These are phyloP conservation scores for Datnioides undecimradiatus DNA, from an alignment of 2,113 vertebrate genomes.

Conservation along the genomic window DNA sequence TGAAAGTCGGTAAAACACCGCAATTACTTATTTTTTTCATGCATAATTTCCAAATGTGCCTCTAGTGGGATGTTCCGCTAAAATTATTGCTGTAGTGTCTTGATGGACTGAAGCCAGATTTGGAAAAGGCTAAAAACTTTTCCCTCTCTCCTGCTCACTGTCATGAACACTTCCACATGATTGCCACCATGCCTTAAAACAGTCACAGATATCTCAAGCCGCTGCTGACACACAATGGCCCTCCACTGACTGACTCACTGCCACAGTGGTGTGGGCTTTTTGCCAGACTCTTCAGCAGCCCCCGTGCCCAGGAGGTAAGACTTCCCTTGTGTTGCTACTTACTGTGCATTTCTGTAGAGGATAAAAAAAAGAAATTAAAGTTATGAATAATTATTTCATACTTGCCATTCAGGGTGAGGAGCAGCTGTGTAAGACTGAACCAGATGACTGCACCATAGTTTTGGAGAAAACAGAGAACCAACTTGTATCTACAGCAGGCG, in stretches of 20 bases:
- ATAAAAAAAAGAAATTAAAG: neutral
- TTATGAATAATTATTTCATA: neutral
- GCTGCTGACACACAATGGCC: constrained; percentile 86
- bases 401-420: constrained; percentile 52
- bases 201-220: constrained; percentile 87
- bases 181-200: constrained; percentile 79
- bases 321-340: neutral
- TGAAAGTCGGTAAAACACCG: neutral
- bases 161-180: neutral
- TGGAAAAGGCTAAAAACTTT: constrained; percentile 17
- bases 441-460: neutral
- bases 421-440: constrained; percentile 39
- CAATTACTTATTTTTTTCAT: neutral
- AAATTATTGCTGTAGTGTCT: neutral
- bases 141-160: constrained; percentile 6
- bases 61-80: constrained; percentile 1
- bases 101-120: constrained; percentile 13
- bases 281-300: constrained; percentile 85
- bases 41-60: neutral
- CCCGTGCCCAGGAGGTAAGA: constrained; percentile 80
- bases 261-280: constrained; percentile 83
- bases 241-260: constrained; percentile 85
- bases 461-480: constrained; percentile 24
- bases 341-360: neutral
- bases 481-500: neutral